Evolutionary conservation across 2,888 invertebrate genomes (phyloP), one percentile per base, ranked within the genome.

Genomic region (Azorinus chamasolen): DNA sequence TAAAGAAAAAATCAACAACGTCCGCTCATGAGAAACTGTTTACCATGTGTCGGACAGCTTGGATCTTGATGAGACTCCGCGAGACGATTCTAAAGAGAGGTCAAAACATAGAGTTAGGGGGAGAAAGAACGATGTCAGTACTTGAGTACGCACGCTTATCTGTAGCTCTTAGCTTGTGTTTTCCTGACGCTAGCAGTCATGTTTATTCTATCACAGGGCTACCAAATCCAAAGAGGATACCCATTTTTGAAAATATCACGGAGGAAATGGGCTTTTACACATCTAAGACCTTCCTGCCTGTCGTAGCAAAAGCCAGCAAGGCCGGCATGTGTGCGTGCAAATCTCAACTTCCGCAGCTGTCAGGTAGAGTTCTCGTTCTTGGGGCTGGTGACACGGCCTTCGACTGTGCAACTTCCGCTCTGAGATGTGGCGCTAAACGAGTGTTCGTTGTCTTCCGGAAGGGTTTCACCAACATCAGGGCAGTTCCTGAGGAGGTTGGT

Each of bases 331-430:
- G 98, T 91, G 94, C 95, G 1, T 97, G 97, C 91, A 96, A 96
- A 87, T 93, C 95, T 0, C 81, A 90, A 53, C 93, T 99, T 48
- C 99, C 99, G 0, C 93, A 94, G 53, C 92, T 99, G 8, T 93
- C 94, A 83, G 78, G 79, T 0, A 96, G 95, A 85, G 97, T 96
- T 14, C 95, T 99, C 70, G 99, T 99, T 0, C 93, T 99, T 43
- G 99, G 99, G 0, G 98, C 99, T 0, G 99, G 99, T 0, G 99
- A 99, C 93, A 99, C 99, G 0, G 99, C 99, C 0, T 99, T 99
- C 92, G 99, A 99, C 94, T 99, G 99, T 93, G 99, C 99, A 0
- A 99, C 99, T 0, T 98, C 99, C 0, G 98, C 98, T 0, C 93
- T 99, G 20, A 95, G 99, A 1, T 99, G 99, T 91, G 99, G 99